Conservation (phyloP, 2,888 invertebrate species). For the Polydrusus cervinus region DNA sequence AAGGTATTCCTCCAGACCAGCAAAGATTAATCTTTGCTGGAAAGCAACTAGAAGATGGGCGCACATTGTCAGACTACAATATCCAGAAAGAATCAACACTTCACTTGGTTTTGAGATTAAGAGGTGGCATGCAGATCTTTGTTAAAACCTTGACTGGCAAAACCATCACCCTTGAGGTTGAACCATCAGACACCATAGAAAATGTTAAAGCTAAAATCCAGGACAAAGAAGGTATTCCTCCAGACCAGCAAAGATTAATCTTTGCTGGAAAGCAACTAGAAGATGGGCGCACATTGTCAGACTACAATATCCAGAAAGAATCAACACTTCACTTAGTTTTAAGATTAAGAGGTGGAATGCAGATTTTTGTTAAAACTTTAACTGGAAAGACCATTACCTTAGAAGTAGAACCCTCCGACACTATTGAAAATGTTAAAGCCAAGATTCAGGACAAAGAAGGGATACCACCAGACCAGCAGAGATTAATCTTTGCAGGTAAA, state of each 20-base stretch:
- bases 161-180: constrained; percentile 74
- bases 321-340: constrained; percentile 72
- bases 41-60: constrained; percentile 87
- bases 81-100: constrained; percentile 96
- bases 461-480: constrained; percentile 75
- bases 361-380: constrained; percentile 77
- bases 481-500: constrained; percentile 78
- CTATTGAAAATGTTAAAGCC: constrained; percentile 78
- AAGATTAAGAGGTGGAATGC: constrained; percentile 43
- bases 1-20: constrained; percentile 75
- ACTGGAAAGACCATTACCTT: constrained; percentile 76
- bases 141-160: constrained; percentile 75
- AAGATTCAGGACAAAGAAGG: constrained; percentile 76
- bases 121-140: constrained; percentile 88
- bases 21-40: constrained; percentile 78
- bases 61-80: constrained; percentile 92
- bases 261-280: constrained; percentile 82
- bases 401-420: constrained; percentile 75
- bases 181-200: constrained; percentile 78
- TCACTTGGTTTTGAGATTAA: constrained; percentile 92
- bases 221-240: constrained; percentile 74
- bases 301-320: constrained; percentile 96
- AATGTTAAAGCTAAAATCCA: constrained; percentile 78
- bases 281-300: constrained; percentile 84
- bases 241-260: constrained; percentile 77